phyloP scores from a whole-genome alignment of 2,888 invertebrate species.

The Drosophila mettleri region DNA sequence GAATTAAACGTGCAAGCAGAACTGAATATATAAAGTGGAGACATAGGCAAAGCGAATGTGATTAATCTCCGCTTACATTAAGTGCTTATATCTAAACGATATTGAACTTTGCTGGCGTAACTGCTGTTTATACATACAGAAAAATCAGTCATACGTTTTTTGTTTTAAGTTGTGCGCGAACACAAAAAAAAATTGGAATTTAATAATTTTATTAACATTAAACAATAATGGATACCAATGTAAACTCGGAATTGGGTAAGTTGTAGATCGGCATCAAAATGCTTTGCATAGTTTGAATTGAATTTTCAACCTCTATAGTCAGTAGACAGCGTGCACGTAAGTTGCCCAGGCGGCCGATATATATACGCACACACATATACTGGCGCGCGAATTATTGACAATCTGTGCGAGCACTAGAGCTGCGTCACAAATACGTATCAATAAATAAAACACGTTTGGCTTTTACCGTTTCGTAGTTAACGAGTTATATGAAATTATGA shows the following conservation, averaged over 20 bases:
- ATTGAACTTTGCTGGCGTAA: conserved; percentile 33
- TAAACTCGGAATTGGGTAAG: conserved; percentile 45
- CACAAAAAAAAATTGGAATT: conserved; percentile 34
- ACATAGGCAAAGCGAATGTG: conserved; percentile 7
- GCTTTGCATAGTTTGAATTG: conserved; percentile 68
- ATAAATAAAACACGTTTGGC: neutral
- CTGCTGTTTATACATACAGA: conserved; percentile 31
- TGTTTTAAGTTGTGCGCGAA: conserved; percentile 60
- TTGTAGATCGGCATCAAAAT: neutral
- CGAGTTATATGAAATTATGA: neutral
- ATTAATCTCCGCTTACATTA: conserved; percentile 7
- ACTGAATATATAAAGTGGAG: conserved; percentile 7
- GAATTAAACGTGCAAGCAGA: conserved; percentile 19
- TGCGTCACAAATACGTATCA: too few relatives aligned
- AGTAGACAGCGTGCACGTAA: conserved; percentile 56
- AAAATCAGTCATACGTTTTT: conserved; percentile 47
- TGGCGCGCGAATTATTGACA: conserved; percentile 53
- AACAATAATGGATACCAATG: conserved; percentile 33
- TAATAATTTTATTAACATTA: neutral
- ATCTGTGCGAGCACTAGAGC: neutral
- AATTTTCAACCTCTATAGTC: conserved; percentile 69
- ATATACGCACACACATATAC: conserved; percentile 10
- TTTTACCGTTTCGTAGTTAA: neutral
- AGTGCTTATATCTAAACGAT: conserved; percentile 11
- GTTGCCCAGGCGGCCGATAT: conserved; percentile 40